Percentiles rank a stretch among this genome's conserved stretches.
These are phyloP conservation scores for Centroberyx gerrardi DNA, from an alignment of 2,797 vertebrate species.

Conservation along the genomic window DNA sequence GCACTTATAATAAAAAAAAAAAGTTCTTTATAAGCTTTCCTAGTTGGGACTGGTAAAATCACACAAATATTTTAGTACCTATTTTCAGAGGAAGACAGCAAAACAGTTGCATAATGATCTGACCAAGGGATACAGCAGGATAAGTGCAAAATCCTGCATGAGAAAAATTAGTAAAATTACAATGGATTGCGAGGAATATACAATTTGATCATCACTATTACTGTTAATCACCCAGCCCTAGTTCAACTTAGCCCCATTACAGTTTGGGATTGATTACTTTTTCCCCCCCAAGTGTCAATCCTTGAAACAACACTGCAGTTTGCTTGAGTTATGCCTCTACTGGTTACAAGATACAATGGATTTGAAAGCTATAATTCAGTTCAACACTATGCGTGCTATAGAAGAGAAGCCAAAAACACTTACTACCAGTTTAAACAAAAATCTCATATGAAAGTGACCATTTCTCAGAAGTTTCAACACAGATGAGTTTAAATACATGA, in stretches of 20 bases:
- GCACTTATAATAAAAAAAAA: background rate
- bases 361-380: slow-evolving; percentile 82
- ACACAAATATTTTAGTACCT: slow-evolving; percentile 26
- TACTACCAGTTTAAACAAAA: slow-evolving; percentile 75
- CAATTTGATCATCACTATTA: slow-evolving; percentile 60
- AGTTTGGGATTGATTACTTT: slow-evolving; percentile 29
- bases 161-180: slow-evolving; percentile 47
- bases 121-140: slow-evolving; percentile 27
- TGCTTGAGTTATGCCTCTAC: slow-evolving; percentile 77
- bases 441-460: slow-evolving; percentile 78
- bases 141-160: slow-evolving; percentile 50
- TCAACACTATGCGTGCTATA: slow-evolving; percentile 86
- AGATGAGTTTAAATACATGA: slow-evolving; percentile 83
- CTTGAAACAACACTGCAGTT: slow-evolving; percentile 71
- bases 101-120: slow-evolving; percentile 41
- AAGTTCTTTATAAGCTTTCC: slow-evolving; percentile 21
- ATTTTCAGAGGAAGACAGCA: slow-evolving; percentile 50
- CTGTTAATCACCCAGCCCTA: slow-evolving; percentile 65
- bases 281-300: slow-evolving; percentile 36
- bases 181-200: slow-evolving; percentile 61
- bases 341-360: slow-evolving; percentile 86
- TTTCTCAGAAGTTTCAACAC: slow-evolving; percentile 81
- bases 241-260: slow-evolving; percentile 41
- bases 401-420: slow-evolving; percentile 85
- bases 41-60: slow-evolving; percentile 19